Conservation (phyloP, 2,888 invertebrate species). For the Drosophila basisetae region DNA sequence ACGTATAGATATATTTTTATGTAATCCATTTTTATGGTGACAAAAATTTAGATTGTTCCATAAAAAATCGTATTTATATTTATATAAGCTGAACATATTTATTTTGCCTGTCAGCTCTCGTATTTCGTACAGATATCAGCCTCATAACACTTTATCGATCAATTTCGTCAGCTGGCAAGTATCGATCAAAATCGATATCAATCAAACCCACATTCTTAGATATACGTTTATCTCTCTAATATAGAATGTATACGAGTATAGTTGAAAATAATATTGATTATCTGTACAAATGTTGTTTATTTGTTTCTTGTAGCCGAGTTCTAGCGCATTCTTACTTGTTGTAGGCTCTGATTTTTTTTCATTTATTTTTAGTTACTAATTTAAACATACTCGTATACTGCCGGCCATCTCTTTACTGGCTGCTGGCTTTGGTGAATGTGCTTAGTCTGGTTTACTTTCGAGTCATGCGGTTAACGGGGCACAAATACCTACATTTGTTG, state of each 20-base stretch:
- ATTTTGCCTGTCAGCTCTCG: neutral
- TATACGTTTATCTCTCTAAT: too few relatives aligned
- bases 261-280: too few relatives aligned
- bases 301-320: neutral
- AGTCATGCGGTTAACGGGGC: constrained; percentile 12
- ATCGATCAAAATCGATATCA: neutral
- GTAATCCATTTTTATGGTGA: neutral
- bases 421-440: constrained; percentile 11
- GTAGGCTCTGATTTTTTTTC: neutral
- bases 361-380: constrained; percentile 8
- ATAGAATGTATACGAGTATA: too few relatives aligned
- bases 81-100: neutral
- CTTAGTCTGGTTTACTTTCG: constrained; percentile 63
- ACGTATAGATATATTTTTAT: accelerated
- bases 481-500: constrained; percentile 35
- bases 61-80: neutral
- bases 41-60: neutral
- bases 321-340: neutral
- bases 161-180: neutral
- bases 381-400: neutral
- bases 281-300: neutral
- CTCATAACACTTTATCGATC: too few relatives aligned
- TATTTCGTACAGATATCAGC: neutral
- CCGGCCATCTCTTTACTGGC: constrained; percentile 2
- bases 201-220: neutral